These are phyloP conservation scores for Cerceris ruficornis DNA, from an alignment of 2,888 invertebrate genomes.

Conservation along the genomic window DNA sequence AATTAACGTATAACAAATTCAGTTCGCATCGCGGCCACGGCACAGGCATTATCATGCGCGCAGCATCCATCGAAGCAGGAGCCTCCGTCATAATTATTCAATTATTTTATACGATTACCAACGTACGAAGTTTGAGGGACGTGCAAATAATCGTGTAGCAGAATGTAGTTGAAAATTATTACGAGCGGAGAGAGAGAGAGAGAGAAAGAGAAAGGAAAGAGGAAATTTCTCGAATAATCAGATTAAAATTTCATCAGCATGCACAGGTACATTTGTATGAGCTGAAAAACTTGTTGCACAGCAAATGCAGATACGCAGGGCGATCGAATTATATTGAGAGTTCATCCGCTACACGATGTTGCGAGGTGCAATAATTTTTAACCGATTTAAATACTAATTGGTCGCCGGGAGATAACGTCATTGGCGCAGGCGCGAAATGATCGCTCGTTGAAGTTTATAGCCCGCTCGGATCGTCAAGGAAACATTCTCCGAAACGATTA, in stretches of 20 bases:
- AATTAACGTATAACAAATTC: not conserved
- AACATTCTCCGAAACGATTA: not conserved
- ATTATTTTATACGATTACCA: conserved; percentile 45
- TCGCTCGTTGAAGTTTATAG: not conserved
- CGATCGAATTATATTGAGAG: conserved; percentile 17
- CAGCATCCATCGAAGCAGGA: not conserved
- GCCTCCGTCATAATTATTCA: conserved; percentile 38
- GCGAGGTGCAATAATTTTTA: conserved; percentile 30
- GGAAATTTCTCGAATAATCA: conserved; percentile 40
- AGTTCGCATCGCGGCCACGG: conserved; percentile 12
- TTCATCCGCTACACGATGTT: conserved; percentile 14
- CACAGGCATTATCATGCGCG: not conserved
- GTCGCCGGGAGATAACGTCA: conserved; percentile 2
- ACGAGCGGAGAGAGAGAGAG: not conserved
- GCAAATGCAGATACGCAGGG: conserved; percentile 22
- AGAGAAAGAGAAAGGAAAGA: not conserved
- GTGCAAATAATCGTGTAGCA: conserved; percentile 30
- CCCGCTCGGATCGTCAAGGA: not conserved
- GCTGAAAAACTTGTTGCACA: conserved; percentile 45
- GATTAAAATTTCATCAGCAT: conserved; percentile 49
- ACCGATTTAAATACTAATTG: conserved; percentile 20
- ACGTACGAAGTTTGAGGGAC: conserved; percentile 30
- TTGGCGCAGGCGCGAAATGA: not conserved
- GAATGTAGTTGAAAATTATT: conserved; percentile 5
- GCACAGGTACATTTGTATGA: conserved; percentile 36